These are phyloP conservation scores for Ligdia adustata DNA, from an alignment of 2,888 invertebrate species.

Conservation along the genomic window DNA sequence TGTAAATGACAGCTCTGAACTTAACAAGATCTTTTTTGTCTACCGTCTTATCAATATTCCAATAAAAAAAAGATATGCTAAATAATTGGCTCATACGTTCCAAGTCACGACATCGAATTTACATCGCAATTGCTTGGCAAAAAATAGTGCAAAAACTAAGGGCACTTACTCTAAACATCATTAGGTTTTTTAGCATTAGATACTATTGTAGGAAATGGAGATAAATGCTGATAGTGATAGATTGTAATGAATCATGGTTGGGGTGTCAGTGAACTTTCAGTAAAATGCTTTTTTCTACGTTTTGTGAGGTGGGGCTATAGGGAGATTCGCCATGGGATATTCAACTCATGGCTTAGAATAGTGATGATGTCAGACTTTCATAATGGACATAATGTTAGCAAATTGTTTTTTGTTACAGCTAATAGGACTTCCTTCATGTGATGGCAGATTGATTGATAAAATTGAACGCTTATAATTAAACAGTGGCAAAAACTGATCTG, in stretches of 20 bases:
- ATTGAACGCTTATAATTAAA: neutral
- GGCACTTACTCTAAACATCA: constrained; percentile 60
- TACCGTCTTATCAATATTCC: constrained; percentile 21
- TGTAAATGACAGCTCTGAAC: neutral
- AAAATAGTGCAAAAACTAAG: constrained; percentile 62
- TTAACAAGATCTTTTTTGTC: constrained; percentile 8
- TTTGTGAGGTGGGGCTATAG: constrained; percentile 23
- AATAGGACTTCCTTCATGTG: constrained; percentile 12
- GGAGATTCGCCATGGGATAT: constrained; percentile 21
- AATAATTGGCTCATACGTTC: constrained; percentile 38
- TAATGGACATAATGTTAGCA: neutral
- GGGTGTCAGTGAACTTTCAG: constrained; percentile 34
- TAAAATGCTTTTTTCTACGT: constrained; percentile 17
- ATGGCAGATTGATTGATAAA: constrained; percentile 9
- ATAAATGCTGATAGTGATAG: constrained; percentile 50
- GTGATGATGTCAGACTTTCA: constrained; percentile 23
- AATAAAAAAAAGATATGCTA: constrained; percentile 30
- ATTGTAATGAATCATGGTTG: constrained; percentile 30
- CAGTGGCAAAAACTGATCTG: neutral
- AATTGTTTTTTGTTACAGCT: constrained; percentile 3
- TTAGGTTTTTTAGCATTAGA: constrained; percentile 61
- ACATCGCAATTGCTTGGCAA: constrained; percentile 35
- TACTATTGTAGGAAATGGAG: constrained; percentile 41
- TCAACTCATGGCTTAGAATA: constrained; percentile 25
- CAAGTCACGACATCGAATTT: constrained; percentile 49